These are phyloP conservation scores for Chionoecetes opilio DNA, from an alignment of 1,140 invertebrate species.

Conservation along the genomic window DNA sequence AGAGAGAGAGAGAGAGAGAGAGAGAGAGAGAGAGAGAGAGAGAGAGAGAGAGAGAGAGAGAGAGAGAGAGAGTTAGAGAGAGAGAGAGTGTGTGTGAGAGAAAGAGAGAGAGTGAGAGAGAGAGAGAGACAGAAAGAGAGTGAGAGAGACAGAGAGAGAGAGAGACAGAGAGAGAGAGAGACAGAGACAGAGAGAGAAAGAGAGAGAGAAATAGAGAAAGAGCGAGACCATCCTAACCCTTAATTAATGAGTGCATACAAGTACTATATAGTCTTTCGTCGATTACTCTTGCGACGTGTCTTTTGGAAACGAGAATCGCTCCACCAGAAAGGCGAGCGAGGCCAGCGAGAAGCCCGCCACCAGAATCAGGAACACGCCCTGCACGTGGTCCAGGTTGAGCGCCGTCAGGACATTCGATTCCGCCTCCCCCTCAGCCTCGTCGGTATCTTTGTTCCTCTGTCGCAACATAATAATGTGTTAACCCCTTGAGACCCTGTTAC, in stretches of 20 bases:
- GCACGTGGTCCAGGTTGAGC: slow-evolving; percentile 16
- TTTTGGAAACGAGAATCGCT: slow-evolving; percentile 1
- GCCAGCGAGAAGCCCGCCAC: neutral
- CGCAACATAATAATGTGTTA: no score
- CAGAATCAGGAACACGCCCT: slow-evolving; percentile 30
- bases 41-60: neutral
- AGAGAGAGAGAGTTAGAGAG: neutral
- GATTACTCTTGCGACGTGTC: neutral
- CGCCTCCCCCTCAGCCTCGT: neutral
- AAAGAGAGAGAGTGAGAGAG: neutral
- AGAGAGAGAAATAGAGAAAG: slow-evolving; percentile 50
- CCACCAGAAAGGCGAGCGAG: neutral
- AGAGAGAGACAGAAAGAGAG: neutral
- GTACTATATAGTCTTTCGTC: neutral
- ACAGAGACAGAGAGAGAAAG: slow-evolving; percentile 39
- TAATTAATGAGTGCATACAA: neutral
- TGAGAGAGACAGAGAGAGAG: neutral
- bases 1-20: neutral
- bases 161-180: neutral
- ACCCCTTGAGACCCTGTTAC: no score
- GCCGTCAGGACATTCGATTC: neutral
- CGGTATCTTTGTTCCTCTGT: neutral
- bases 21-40: neutral
- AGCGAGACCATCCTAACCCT: neutral
- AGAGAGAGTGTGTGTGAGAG: no score